Evolutionary conservation across 2,797 vertebrate species (phyloP), one percentile per base, ranked within the genome.

Genomic region (Rhynchotus rufescens): DNA sequence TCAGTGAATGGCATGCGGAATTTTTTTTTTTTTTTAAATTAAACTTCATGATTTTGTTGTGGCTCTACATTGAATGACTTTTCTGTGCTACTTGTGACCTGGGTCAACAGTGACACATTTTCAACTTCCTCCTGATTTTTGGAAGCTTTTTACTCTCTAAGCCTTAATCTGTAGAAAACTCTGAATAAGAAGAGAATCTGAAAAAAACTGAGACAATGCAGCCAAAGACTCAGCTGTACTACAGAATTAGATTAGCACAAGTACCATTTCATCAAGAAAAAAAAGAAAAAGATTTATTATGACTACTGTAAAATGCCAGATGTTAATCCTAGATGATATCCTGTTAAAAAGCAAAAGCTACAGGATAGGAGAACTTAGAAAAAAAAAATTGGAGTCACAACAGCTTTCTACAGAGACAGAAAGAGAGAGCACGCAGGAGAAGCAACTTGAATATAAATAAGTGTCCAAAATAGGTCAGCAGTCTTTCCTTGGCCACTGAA

Each of bases 381-480:
- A 49, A 34, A 1, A 11, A 84, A 86, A 62, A 72, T 3, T 93
- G 38, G 80, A 96, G 90, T 91, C 91, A 94, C 93, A 75, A 84
- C 68, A 87, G 89, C 81, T 95, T 94, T 88, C 93, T 94, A 94
- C 71, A 93, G 89, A 96, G 79, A 86, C 84, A 95, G 81, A 86
- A 86, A 95, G 88, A 90, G 92, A 95, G 95, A 95, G 52, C 23
- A 23, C 49, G 17, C 44, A 54, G 92, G 92, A 95, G 95, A 96
- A 97, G 95, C 89, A 97, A 96, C 96, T 84, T 97, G 97, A 95
- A 98, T 98, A 97, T 97, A 97, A 98, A 97, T 97, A 97, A 98
- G 97, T 86, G 86, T 96, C 95, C 96, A 97, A 98, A 98, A 97
- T 98, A 97, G 97, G 98, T 97, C 98, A 98, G 95, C 94, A 30